A percentile compares a stretch with the other conserved stretches of the same genome.
These are phyloP conservation scores for Lithophane ornitopus DNA, from an alignment of 2,888 invertebrate genomes.

Conservation along the genomic window DNA sequence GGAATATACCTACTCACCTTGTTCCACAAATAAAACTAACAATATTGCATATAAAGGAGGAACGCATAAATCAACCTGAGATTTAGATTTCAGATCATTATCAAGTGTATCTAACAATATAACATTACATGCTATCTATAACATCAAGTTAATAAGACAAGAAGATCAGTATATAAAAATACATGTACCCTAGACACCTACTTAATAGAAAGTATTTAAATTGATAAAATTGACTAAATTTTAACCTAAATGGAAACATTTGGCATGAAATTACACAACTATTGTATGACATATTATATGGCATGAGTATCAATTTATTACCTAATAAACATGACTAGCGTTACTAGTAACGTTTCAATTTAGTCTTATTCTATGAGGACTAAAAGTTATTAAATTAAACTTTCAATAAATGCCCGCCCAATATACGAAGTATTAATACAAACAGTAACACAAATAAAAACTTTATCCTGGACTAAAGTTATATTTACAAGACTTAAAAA, in stretches of 20 bases:
- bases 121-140: slow-evolving; percentile 45
- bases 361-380: slow-evolving; percentile 60
- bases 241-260: slow-evolving; percentile 68
- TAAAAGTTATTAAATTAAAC: slow-evolving; percentile 40
- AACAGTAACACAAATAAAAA: slow-evolving; percentile 55
- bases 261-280: slow-evolving; percentile 71
- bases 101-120: slow-evolving; percentile 41
- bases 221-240: slow-evolving; percentile 62
- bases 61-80: slow-evolving; percentile 53
- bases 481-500: slow-evolving; percentile 61
- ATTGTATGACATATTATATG: slow-evolving; percentile 67
- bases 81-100: slow-evolving; percentile 56
- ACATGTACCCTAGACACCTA: slow-evolving; percentile 61
- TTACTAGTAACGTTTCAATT: slow-evolving; percentile 74
- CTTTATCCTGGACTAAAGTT: slow-evolving; percentile 55
- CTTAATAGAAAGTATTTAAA: slow-evolving; percentile 46
- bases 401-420: slow-evolving; percentile 54
- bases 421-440: slow-evolving; percentile 27
- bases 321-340: slow-evolving; percentile 76
- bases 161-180: slow-evolving; percentile 68
- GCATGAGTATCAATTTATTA: slow-evolving; percentile 68
- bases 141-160: slow-evolving; percentile 48
- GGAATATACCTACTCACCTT: slow-evolving; percentile 51
- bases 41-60: slow-evolving; percentile 51
- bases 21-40: slow-evolving; percentile 46